phyloP scores from a whole-genome alignment of 2,113 vertebrate genomes.

The Merops nubicus region DNA sequence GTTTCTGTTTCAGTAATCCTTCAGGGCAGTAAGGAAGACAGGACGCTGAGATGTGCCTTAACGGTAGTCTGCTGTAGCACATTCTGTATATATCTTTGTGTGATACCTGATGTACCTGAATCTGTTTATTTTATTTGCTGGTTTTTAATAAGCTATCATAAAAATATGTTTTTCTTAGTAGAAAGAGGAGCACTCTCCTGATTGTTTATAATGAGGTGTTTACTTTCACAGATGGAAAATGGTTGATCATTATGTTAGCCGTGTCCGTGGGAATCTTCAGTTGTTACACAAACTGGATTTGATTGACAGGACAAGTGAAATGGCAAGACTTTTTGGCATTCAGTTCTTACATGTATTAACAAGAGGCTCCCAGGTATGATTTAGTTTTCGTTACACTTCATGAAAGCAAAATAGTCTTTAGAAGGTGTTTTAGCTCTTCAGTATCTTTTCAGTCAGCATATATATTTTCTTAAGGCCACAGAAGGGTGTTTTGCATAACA shows the following conservation, averaged over 20 bases:
- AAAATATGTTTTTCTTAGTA: not conserved
- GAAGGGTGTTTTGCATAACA: not conserved
- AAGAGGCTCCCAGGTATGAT: slow-evolving; percentile 88
- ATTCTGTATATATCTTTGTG: not conserved
- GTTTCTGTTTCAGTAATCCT: not conserved
- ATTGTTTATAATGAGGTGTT: not conserved
- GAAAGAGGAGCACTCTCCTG: not conserved
- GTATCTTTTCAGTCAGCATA: not conserved
- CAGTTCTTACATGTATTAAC: slow-evolving; percentile 97
- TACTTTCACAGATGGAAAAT: slow-evolving; percentile 89
- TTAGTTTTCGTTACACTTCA: not conserved
- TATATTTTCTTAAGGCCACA: not conserved
- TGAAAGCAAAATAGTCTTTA: not conserved
- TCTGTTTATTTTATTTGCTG: not conserved
- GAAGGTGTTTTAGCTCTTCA: not conserved
- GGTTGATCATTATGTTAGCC: slow-evolving; percentile 93
- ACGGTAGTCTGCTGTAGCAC: not conserved
- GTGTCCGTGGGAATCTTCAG: slow-evolving; percentile 87
- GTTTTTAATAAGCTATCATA: not conserved
- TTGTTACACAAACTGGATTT: slow-evolving; percentile 92
- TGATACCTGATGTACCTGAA: no score
- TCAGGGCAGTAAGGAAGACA: not conserved
- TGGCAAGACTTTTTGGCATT: slow-evolving; percentile 95
- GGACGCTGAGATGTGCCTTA: not conserved
- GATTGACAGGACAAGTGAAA: slow-evolving; percentile 95